Evolutionary conservation across 2,113 vertebrate species (phyloP), one percentile per base, ranked within the genome.

Genomic region (Cochlearius cochlearius): DNA sequence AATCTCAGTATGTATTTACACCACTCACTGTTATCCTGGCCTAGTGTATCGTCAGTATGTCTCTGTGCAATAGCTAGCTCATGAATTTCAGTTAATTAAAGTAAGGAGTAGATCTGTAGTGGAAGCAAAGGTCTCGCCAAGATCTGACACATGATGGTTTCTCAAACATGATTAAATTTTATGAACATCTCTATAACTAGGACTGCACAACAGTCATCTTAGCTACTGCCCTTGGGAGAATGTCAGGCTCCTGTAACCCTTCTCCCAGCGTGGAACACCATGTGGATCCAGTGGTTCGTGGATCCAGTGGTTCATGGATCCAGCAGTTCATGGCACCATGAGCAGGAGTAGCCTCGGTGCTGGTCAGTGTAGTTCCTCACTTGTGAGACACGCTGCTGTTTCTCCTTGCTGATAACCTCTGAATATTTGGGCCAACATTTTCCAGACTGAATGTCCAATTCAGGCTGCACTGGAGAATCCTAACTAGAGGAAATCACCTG

Each of bases 41-140:
- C 30, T 41, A 12, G 12, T 47, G 30, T 17, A 72, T 36, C 7
- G 1, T 58, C 83, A 23, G 20, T 11, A 21, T 30, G 15, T 29
- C 29, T 47, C 58, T 38, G 20, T 58, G 66, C 43, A 29, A 17
- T 4, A 47, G 26, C 10, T 22, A 36, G 22, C 43, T 93, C 67
- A 59, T 39, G 68, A 75, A 89, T 75, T 47, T 38, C 49, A 58
- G 36, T 30, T 88, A 63, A 77, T 69, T 72, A 47, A 74, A 88
- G 41, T 11, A 45, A 67, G 43, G 47, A 84, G 67, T 22, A 83
- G 49, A 60, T 87, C 55, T 75, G 72, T 9, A 63, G 43, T 6
- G 15, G 82, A 92, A 77, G 47, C 18, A 72, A 83, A 91, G 64
- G 52, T 89, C 91, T 90, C 53, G 38, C 47, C 66, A 58, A 63